Percentiles rank a stretch among this genome's conserved stretches.
phyloP scores from a whole-genome alignment of 2,888 invertebrate species.

The Catocala nupta region DNA sequence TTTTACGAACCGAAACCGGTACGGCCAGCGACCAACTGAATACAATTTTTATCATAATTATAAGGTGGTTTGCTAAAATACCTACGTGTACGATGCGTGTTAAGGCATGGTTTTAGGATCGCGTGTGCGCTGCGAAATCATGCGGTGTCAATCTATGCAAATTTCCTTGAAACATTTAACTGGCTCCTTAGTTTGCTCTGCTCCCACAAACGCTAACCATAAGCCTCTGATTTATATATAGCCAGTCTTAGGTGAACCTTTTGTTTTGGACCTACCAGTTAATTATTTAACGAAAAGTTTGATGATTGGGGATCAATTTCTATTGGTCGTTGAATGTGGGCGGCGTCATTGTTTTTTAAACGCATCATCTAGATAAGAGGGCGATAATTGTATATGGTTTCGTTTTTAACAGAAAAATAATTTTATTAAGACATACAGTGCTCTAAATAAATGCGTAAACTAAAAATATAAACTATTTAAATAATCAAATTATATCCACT shows the following conservation, averaged over 20 bases:
- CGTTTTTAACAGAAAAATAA: constrained; percentile 29
- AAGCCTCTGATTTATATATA: constrained; percentile 65
- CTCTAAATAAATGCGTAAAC: neutral
- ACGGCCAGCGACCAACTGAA: constrained; percentile 64
- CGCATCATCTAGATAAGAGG: constrained; percentile 48
- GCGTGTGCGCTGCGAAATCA: constrained; percentile 75
- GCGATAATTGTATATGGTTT: constrained; percentile 51
- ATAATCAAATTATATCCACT: constrained; percentile 5
- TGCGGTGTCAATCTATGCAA: constrained; percentile 85
- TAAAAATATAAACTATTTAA: too few species aligned
- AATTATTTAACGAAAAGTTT: constrained; percentile 47
- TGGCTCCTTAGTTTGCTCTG: constrained; percentile 74
- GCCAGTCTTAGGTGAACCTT: constrained; percentile 62
- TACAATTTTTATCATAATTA: constrained; percentile 71
- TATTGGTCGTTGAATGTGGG: constrained; percentile 60
- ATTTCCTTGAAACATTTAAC: constrained; percentile 85
- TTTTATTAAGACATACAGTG: neutral
- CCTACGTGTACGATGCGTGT: constrained; percentile 59
- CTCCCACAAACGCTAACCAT: constrained; percentile 71
- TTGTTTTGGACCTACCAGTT: constrained; percentile 48
- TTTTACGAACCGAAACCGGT: constrained; percentile 74
- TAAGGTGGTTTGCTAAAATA: constrained; percentile 59
- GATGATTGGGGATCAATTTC: constrained; percentile 57
- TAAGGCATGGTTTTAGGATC: constrained; percentile 58
- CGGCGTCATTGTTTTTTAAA: constrained; percentile 56